phyloP scores from a whole-genome alignment of 2,113 vertebrate genomes.

The Psammodynastes pulverulentus region DNA sequence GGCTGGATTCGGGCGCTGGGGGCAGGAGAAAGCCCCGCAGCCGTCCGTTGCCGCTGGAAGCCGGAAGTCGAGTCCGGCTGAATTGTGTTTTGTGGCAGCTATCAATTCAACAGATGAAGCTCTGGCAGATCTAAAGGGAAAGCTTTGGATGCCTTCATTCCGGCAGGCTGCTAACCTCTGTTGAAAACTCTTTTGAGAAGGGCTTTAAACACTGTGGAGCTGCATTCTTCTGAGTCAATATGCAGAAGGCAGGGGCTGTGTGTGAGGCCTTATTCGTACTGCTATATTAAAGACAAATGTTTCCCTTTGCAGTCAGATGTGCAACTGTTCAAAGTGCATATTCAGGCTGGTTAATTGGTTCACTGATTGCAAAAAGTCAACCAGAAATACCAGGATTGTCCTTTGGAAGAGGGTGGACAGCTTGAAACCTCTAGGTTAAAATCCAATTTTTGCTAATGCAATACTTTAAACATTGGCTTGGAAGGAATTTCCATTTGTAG shows the following conservation, averaged over 20 bases:
- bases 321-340: neutral
- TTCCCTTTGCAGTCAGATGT: neutral
- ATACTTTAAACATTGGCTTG: neutral
- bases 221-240: neutral
- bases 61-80: no score
- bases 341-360: neutral
- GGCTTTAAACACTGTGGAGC: neutral
- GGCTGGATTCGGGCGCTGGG: no score
- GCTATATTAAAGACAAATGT: neutral
- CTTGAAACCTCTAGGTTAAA: neutral
- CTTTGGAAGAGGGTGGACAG: neutral
- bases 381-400: neutral
- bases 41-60: no score
- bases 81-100: neutral
- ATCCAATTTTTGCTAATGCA: neutral
- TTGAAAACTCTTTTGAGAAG: neutral
- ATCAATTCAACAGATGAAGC: neutral
- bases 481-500: neutral
- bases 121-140: neutral
- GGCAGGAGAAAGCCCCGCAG: no score
- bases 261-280: neutral
- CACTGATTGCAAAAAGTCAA: neutral
- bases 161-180: neutral
- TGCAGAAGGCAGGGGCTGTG: neutral
- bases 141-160: neutral